These are phyloP conservation scores for Tapirus indicus DNA, from an alignment of 2,797 vertebrate genomes.

Conservation along the genomic window DNA sequence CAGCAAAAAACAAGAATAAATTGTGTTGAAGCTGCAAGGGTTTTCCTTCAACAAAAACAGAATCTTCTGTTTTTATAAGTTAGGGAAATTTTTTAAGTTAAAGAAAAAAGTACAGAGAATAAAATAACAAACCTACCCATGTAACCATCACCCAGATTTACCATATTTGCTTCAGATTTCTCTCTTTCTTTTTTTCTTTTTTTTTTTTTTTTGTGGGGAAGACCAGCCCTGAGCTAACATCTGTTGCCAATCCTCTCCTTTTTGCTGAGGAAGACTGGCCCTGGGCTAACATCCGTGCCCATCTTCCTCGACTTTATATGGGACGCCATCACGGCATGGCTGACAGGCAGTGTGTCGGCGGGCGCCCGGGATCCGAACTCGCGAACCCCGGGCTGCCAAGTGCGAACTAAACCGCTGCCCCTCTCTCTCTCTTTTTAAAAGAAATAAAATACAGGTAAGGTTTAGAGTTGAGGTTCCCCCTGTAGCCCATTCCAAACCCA, in stretches of 20 bases:
- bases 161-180: background rate
- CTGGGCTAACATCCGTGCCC: too few species aligned
- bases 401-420: too few species aligned
- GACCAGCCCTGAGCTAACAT: too few species aligned
- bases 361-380: too few species aligned
- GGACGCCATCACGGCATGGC: too few species aligned
- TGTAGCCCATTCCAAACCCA: background rate
- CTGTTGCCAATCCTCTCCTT: too few species aligned
- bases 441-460: background rate
- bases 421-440: background rate
- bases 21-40: background rate
- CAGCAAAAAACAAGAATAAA: background rate
- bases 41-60: background rate
- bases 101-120: background rate
- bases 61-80: background rate
- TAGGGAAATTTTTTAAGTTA: background rate
- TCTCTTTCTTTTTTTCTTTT: too few species aligned
- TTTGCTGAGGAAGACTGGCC: too few species aligned
- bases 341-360: too few species aligned
- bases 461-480: background rate
- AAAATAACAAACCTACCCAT: background rate
- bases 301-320: too few species aligned
- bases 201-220: too few species aligned
- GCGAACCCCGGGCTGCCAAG: too few species aligned
- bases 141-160: background rate